Percentiles rank a stretch among this genome's conserved stretches.
phyloP scores from a whole-genome alignment of 2,888 invertebrate species.

The Lasioglossum pauxillum region DNA sequence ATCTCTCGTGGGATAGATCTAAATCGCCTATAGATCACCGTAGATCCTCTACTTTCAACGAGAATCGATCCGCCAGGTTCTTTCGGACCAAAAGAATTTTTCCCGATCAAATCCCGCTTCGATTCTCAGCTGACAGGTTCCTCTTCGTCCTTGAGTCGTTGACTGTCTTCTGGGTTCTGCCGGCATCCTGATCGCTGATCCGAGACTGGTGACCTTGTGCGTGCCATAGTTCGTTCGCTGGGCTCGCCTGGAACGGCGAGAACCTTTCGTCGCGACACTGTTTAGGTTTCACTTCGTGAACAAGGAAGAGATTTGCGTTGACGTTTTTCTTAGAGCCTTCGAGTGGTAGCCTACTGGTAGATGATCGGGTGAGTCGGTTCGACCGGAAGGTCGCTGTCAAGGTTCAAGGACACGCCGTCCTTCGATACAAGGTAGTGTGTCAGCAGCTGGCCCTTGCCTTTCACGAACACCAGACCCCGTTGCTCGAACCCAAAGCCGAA shows the following conservation, averaged over 20 bases:
- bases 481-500: constrained; percentile 98
- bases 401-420: constrained; percentile 80
- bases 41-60: not conserved
- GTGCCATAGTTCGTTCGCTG: not conserved
- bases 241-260: constrained; percentile 14
- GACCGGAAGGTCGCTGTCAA: constrained; percentile 82
- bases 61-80: not conserved
- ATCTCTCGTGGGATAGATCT: not conserved
- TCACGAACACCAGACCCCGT: constrained; percentile 97
- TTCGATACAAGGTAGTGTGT: constrained; percentile 93
- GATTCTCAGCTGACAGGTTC: not conserved
- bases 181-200: not conserved
- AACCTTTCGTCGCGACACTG: not conserved
- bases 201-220: not conserved
- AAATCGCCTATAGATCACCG: not conserved
- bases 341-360: constrained; percentile 77
- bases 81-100: not conserved
- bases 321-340: constrained; percentile 61
- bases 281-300: constrained; percentile 14
- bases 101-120: not conserved
- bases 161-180: not conserved
- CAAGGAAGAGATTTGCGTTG: constrained; percentile 47
- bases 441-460: constrained; percentile 98
- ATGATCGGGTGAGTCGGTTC: constrained; percentile 82
- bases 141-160: not conserved